Conservation (phyloP, 2,797 vertebrate genomes). For the Mormyrops boulengeri region DNA sequence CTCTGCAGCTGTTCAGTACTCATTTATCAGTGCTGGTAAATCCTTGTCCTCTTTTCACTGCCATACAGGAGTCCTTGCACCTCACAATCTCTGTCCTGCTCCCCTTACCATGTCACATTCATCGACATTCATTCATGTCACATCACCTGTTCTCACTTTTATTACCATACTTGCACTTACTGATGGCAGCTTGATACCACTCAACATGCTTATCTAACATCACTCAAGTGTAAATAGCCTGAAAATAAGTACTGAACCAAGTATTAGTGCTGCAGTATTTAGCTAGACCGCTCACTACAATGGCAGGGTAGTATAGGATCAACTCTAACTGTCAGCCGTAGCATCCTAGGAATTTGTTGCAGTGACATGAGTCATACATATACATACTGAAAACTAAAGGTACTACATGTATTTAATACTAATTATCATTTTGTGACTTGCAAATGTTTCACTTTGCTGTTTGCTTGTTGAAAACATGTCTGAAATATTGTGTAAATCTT, state of each 20-base stretch:
- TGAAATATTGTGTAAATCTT: not conserved
- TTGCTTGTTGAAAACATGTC: not conserved
- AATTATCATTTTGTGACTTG: not conserved
- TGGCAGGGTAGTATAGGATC: not conserved
- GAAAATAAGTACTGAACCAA: constrained; percentile 6
- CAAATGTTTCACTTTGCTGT: not conserved
- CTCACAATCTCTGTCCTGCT: constrained; percentile 57
- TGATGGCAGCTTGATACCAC: constrained; percentile 47
- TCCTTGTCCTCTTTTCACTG: constrained; percentile 58
- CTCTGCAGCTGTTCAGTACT: constrained; percentile 62
- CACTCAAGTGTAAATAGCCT: constrained; percentile 49
- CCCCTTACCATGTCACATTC: constrained; percentile 39
- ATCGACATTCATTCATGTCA: constrained; percentile 41
- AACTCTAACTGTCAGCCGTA: not conserved
- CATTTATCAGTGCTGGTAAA: constrained; percentile 70
- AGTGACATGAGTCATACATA: not conserved
- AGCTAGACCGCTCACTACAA: not conserved
- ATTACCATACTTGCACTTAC: constrained; percentile 54
- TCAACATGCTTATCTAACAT: constrained; percentile 51
- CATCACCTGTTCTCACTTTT: constrained; percentile 55
- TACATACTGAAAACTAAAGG: not conserved
- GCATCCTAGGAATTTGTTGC: not conserved
- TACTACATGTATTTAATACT: not conserved
- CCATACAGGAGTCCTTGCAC: constrained; percentile 68
- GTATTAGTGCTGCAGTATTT: constrained; percentile 5